Evolutionary conservation across 2,888 invertebrate species (phyloP).

Genomic region (Euplexia lucipara): DNA sequence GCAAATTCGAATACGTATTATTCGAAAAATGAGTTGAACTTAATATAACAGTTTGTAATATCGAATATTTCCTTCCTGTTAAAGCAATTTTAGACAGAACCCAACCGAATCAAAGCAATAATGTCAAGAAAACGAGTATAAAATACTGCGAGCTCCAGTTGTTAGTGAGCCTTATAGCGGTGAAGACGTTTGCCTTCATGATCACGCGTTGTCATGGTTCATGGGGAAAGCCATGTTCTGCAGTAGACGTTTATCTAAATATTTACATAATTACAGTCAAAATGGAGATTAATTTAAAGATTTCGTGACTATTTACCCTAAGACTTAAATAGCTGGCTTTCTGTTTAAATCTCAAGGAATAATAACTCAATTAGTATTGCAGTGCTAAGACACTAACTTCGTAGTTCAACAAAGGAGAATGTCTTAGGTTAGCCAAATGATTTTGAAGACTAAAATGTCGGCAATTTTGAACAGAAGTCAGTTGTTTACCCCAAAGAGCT

Average conservation of each 20-base stretch:
- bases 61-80: constrained; percentile 19
- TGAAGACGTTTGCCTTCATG: constrained; percentile 7
- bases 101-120: constrained; percentile 29
- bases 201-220: not conserved
- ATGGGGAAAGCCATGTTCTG: not conserved
- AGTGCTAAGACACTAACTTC: not conserved
- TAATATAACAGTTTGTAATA: constrained; percentile 8
- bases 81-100: constrained; percentile 29
- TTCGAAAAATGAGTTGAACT: constrained; percentile 9
- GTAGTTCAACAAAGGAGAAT: not conserved
- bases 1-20: no score
- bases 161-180: constrained; percentile 7
- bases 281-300: not conserved
- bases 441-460: constrained; percentile 6
- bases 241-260: not conserved
- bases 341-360: not conserved
- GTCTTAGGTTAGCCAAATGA: not conserved
- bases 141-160: constrained; percentile 16
- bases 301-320: no score
- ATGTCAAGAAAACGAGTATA: constrained; percentile 28
- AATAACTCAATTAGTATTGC: not conserved
- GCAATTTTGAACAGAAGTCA: constrained; percentile 14
- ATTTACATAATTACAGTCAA: no score
- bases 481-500: constrained; percentile 9
- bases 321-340: no score